A percentile compares a stretch with the other conserved stretches of the same genome.
Conservation (phyloP, 2,113 vertebrate genomes). For the Ophthalmolycus amberensis region DNA sequence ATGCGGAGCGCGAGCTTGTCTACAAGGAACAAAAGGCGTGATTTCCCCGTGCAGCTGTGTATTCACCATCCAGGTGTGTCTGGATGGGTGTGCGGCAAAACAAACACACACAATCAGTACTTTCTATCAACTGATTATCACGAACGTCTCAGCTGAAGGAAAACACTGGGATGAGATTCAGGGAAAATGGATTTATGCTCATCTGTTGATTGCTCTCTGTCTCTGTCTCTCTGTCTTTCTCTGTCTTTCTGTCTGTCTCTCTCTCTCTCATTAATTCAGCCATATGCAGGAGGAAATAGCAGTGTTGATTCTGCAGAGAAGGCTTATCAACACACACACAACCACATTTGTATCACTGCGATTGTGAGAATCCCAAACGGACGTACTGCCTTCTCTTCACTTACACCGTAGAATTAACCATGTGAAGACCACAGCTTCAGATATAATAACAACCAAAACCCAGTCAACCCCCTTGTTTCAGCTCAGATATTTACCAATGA, state of each 20-base stretch:
- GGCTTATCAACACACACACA: not conserved
- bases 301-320: slow-evolving; percentile 42
- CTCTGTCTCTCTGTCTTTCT: no score
- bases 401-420: not conserved
- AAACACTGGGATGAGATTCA: slow-evolving; percentile 61
- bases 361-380: not conserved
- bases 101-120: not conserved
- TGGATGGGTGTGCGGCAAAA: not conserved
- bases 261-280: slow-evolving; percentile 49
- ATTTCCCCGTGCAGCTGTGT: not conserved
- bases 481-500: not conserved
- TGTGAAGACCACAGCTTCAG: no score
- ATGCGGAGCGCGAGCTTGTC: not conserved
- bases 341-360: not conserved
- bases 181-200: slow-evolving; percentile 58
- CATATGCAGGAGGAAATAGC: slow-evolving; percentile 61
- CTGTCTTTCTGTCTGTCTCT: not conserved
- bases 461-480: not conserved
- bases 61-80: not conserved
- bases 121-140: slow-evolving; percentile 39
- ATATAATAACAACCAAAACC: not conserved
- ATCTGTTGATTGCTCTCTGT: slow-evolving; percentile 35
- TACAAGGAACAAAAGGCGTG: not conserved
- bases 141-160: slow-evolving; percentile 24
- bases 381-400: not conserved